Conservation (phyloP, 2,797 vertebrate genomes). For the Danionella dracula region DNA sequence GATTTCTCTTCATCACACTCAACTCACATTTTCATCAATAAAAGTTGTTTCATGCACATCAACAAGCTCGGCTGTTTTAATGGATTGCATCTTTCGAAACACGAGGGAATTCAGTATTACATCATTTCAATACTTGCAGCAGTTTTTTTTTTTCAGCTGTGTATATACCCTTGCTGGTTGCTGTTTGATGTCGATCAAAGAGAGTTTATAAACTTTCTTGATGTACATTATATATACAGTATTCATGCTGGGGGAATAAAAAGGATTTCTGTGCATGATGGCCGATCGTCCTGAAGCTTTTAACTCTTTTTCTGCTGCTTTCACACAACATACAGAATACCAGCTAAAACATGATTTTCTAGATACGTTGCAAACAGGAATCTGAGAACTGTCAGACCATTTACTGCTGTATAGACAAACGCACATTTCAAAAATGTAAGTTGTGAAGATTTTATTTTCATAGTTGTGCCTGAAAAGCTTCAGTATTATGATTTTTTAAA, state of each 20-base stretch:
- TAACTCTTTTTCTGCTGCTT: not conserved
- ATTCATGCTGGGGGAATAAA: not conserved
- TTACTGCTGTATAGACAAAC: too few species aligned
- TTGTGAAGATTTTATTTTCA: too few species aligned
- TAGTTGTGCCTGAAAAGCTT: too few species aligned
- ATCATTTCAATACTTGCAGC: not conserved
- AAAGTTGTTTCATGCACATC: too few species aligned
- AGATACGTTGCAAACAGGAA: too few species aligned
- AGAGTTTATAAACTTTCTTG: not conserved
- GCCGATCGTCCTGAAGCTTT: not conserved
- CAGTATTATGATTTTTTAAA: too few species aligned
- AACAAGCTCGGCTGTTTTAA: too few species aligned
- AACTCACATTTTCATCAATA: too few species aligned
- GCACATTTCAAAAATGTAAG: too few species aligned
- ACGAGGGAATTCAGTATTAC: not conserved
- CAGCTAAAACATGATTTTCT: not conserved
- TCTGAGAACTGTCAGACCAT: too few species aligned
- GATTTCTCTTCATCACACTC: too few species aligned
- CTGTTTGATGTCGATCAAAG: not conserved
- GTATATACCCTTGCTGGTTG: not conserved
- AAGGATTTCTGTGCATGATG: not conserved
- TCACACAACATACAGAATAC: too few species aligned
- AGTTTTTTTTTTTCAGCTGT: not conserved
- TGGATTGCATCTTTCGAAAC: not conserved
- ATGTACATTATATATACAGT: not conserved